Conservation (phyloP, 92 coral and sea anemone species). For the Anthopleura xanthogrammica region DNA sequence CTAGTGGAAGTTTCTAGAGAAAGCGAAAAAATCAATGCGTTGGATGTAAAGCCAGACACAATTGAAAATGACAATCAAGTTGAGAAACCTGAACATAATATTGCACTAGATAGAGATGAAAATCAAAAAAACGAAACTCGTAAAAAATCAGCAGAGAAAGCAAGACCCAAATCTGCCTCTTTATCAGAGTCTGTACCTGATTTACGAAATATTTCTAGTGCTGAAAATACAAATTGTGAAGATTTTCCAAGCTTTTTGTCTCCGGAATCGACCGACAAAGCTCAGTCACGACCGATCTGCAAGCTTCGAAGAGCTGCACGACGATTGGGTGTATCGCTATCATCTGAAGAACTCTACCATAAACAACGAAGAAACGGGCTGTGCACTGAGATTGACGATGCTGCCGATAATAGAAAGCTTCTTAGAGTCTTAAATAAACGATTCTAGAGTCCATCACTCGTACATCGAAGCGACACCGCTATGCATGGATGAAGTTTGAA, state of each 20-base stretch:
- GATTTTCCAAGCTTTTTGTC: slow-evolving; percentile 1
- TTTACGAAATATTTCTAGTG: neutral
- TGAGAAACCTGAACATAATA: neutral
- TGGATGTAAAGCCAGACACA: neutral
- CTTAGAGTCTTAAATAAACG: slow-evolving; percentile 66
- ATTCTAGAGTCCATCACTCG: slow-evolving; percentile 26
- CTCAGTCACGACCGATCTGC: slow-evolving; percentile 24
- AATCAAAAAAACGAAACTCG: neutral
- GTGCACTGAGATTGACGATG: slow-evolving; percentile 56
- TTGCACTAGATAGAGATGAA: neutral
- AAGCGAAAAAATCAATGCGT: neutral
- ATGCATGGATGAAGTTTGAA: too few species aligned
- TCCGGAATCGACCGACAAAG: neutral
- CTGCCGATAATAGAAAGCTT: slow-evolving; percentile 52
- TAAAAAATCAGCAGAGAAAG: neutral
- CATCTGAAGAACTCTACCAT: slow-evolving; percentile 58
- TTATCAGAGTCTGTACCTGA: slow-evolving; percentile 32
- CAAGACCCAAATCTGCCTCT: neutral
- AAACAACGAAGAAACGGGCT: slow-evolving; percentile 55
- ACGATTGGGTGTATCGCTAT: slow-evolving; percentile 63
- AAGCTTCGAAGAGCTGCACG: slow-evolving; percentile 73
- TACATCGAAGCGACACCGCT: too few species aligned
- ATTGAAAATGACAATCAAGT: neutral
- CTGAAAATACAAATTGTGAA: slow-evolving; percentile 8
- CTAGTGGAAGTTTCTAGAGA: neutral